Conservation (phyloP, 1,140 invertebrate genomes). For the Agrypnia vestita region DNA sequence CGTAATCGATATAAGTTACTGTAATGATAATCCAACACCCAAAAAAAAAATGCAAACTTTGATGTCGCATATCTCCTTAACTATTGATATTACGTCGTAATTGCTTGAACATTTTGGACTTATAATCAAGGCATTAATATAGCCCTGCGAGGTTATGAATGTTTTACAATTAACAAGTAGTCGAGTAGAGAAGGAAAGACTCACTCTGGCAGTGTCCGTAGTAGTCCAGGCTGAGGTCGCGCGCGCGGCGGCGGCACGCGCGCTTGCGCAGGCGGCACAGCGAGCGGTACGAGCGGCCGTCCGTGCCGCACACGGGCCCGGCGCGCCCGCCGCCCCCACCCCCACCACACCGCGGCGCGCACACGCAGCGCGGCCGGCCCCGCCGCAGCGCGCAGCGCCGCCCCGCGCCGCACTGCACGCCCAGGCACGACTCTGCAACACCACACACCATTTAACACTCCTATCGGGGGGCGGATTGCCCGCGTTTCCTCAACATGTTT, state of each 20-base stretch:
- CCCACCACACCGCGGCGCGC: constrained; percentile 82
- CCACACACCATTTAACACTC: no score
- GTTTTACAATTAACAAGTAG: no score
- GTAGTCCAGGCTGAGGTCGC: constrained; percentile 85
- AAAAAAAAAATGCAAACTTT: no score
- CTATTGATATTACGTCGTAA: no score
- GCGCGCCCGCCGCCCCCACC: constrained; percentile 72
- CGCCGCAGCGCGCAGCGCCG: constrained; percentile 86
- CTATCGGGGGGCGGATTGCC: no score
- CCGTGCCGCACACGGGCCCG: constrained; percentile 89
- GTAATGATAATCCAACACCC: no score
- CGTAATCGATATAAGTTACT: no score
- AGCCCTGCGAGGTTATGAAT: no score
- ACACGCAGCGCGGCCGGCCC: constrained; percentile 85
- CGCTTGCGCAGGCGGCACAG: constrained; percentile 87
- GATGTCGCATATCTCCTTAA: no score
- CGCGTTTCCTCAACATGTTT: no score
- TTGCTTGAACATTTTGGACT: no score
- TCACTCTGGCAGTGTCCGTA: constrained; percentile 90
- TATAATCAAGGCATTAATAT: no score
- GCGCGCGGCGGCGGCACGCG: constrained; percentile 83
- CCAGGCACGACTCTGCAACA: constrained; percentile 83
- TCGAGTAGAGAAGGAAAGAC: constrained; percentile 60
- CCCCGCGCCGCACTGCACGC: constrained; percentile 83
- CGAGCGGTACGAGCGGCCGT: constrained; percentile 89